Conservation (phyloP, 2,888 invertebrate species). For the Ganaspis brasiliensis region DNA sequence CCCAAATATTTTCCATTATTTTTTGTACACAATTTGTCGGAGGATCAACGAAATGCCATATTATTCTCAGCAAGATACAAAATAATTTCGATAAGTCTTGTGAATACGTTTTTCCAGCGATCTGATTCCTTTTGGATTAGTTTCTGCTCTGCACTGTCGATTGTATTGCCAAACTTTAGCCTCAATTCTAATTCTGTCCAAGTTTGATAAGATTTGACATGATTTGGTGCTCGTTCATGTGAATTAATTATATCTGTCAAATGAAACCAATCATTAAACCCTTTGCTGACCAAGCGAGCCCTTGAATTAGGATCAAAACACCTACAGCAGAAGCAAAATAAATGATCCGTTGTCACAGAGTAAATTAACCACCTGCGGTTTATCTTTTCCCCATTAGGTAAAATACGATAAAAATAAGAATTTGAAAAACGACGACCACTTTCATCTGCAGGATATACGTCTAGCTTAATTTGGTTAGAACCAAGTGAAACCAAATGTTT, state of each 20-base stretch:
- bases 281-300: not conserved
- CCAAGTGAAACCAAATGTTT: conserved; percentile 24
- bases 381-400: not conserved
- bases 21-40: not conserved
- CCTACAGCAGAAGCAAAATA: conserved; percentile 4
- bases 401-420: not conserved
- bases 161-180: not conserved
- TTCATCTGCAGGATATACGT: conserved; percentile 2
- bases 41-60: conserved; percentile 18
- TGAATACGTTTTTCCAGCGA: conserved; percentile 29
- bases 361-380: conserved; percentile 15
- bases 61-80: conserved; percentile 41
- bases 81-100: conserved; percentile 24
- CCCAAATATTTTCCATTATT: conserved; percentile 72
- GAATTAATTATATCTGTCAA: not conserved
- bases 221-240: conserved; percentile 2
- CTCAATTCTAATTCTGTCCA: conserved; percentile 19
- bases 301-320: not conserved
- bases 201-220: not conserved
- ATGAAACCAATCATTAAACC: conserved; percentile 11
- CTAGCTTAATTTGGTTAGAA: not conserved
- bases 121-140: conserved; percentile 38
- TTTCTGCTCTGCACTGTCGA: conserved; percentile 4
- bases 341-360: not conserved
- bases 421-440: conserved; percentile 16